Evolutionary conservation across 2,888 invertebrate species (phyloP), one percentile per base, ranked within the genome.

Genomic region (Chrysodeixis includens): DNA sequence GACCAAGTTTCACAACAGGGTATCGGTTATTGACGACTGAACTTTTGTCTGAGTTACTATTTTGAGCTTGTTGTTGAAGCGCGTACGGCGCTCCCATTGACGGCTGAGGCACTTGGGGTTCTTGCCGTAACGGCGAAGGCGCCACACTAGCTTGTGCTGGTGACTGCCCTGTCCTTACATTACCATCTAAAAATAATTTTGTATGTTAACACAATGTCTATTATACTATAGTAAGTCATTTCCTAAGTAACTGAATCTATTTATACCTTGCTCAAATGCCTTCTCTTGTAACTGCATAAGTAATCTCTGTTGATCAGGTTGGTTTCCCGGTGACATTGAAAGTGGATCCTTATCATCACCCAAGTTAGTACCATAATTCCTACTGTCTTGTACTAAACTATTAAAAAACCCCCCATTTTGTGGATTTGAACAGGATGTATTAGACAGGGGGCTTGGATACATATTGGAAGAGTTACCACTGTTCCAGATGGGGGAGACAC

Each of bases 111-210:
- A 94, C 95, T 86, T 93, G 94, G 3, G 95, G 95, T 85, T 95
- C 95, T 71, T 92, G 92, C 44, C 95, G 93, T 61, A 95, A 84
- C 12, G 95, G 95, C 51, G 95, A 95, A 22, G 96, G 96, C 44
- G 96, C 96, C 64, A 96, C 96, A 79, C 96, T 96, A 20, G 96
- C 96, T 90, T 96, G 96, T 22, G 96, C 96, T 66, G 96, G 96
- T 51, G 96, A 96, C 73, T 96, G 95, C 12, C 96, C 96, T 77
- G 93, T 92, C 82, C 94, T 87, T 65, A 92, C 93, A 85, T 94
- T 94, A 66, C 94, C 94, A 85, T 88, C 93, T 92, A 77, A 54
- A 86, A 85, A 56, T 74, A 56, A n/a, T n/a, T n/a, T 5, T 26
- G n/a, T 40, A 58, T 51, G 6, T 22, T 46, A 52, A 30, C 53